Conservation (phyloP, 2,888 invertebrate genomes). For the Glyphotaelius pellucidus region DNA sequence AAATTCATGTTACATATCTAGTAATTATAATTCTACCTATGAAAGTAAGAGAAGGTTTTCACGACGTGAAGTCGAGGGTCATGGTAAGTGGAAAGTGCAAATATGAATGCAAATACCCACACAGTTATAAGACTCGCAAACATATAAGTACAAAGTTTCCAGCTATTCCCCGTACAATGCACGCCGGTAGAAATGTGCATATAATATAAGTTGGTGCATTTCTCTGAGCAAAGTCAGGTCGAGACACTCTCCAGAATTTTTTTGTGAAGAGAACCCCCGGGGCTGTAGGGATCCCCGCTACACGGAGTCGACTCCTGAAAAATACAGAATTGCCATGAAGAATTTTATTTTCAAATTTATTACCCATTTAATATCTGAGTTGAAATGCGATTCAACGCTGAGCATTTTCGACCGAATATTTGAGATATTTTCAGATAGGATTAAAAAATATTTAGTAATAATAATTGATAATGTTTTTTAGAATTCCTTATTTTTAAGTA, state of each 20-base stretch:
- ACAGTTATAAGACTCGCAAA: background rate
- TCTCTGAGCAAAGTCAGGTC: slow-evolving; percentile 22
- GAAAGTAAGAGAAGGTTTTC: background rate
- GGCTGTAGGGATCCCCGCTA: background rate
- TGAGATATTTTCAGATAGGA: background rate
- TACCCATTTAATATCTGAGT: slow-evolving; percentile 8
- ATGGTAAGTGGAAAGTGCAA: background rate
- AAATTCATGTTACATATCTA: background rate
- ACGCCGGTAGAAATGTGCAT: background rate
- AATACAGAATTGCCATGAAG: background rate
- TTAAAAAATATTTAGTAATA: background rate
- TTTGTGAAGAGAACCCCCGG: slow-evolving; percentile 2
- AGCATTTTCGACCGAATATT: background rate
- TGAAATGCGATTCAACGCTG: background rate
- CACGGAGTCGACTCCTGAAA: background rate
- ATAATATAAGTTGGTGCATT: background rate
- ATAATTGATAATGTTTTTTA: background rate
- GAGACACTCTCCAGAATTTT: slow-evolving; percentile 19
- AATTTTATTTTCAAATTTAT: slow-evolving; percentile 20
- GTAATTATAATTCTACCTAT: background rate
- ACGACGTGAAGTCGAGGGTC: background rate
- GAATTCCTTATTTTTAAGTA: background rate
- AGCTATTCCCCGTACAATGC: background rate
- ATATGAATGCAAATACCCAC: background rate
- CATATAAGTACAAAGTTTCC: background rate